A percentile compares a stretch with the other conserved stretches of the same genome.
phyloP scores from a whole-genome alignment of 2,797 vertebrate genomes.

The Sorex maritimensis region DNA sequence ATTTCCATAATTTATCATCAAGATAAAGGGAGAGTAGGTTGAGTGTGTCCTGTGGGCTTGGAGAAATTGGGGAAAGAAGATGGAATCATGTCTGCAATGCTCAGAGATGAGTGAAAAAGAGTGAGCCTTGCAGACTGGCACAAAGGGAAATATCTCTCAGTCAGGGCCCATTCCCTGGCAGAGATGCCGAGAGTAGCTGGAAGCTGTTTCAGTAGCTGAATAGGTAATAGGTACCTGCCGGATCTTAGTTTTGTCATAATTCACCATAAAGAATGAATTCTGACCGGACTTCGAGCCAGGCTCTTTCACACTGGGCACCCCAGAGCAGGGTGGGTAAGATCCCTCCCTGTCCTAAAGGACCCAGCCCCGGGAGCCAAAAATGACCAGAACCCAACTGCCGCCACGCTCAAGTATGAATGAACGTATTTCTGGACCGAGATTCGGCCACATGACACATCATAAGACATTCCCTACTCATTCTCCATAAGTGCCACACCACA shows the following conservation, averaged over 20 bases:
- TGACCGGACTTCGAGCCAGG: conserved; percentile 9
- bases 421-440: no score
- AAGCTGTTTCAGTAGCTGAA: conserved; percentile 46
- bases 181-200: conserved; percentile 33
- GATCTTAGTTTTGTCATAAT: conserved; percentile 46
- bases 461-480: no score
- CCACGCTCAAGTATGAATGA: no score
- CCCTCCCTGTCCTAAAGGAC: no score
- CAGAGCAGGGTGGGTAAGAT: no score
- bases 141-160: conserved; percentile 29
- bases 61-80: not conserved
- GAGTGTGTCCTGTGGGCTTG: not conserved
- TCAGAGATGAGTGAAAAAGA: not conserved
- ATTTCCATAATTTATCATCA: conserved; percentile 46
- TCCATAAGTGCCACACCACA: no score
- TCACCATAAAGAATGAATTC: conserved; percentile 43
- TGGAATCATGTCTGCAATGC: rapidly evolving
- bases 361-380: no score
- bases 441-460: no score
- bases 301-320: not conserved
- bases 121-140: not conserved
- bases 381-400: no score
- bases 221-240: not conserved
- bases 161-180: conserved; percentile 44
- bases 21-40: not conserved